Evolutionary conservation across 2,113 vertebrate species (phyloP).

Genomic region (Rhynchopsitta pachyrhyncha): DNA sequence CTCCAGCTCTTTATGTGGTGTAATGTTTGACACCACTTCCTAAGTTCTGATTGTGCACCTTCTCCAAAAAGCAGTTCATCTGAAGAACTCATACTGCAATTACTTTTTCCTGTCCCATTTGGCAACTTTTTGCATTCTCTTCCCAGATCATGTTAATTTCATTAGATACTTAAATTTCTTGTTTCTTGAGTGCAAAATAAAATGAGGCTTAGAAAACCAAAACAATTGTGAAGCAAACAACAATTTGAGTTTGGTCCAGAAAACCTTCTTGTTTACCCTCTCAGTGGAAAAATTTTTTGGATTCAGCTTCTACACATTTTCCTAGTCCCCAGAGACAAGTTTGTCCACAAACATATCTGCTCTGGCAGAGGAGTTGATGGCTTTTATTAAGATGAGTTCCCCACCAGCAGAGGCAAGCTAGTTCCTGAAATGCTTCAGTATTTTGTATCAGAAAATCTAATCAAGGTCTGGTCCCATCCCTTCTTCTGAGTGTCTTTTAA

Average conservation of each 20-base stretch:
- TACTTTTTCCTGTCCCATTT: not conserved
- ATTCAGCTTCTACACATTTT: not conserved
- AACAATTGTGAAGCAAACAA: not conserved
- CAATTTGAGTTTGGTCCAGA: not conserved
- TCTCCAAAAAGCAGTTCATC: not conserved
- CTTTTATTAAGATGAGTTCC: not conserved
- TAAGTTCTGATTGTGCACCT: not conserved
- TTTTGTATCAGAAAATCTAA: not conserved
- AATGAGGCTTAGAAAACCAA: not conserved
- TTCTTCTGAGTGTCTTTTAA: not conserved
- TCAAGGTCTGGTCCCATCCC: not conserved
- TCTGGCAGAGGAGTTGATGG: not conserved
- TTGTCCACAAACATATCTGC: not conserved
- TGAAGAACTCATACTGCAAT: not conserved
- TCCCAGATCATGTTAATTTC: not conserved
- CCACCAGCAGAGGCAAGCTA: not conserved
- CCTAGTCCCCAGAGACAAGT: not conserved
- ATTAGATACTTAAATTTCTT: not conserved
- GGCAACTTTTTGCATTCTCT: not conserved
- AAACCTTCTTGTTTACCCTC: not conserved
- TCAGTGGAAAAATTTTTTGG: not conserved
- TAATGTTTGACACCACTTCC: slow-evolving; percentile 14
- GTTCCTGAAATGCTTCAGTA: not conserved
- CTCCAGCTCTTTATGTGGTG: slow-evolving; percentile 25
- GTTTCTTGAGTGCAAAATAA: not conserved